Evolutionary conservation across 2,888 invertebrate genomes (phyloP), one percentile per base, ranked within the genome.

Genomic region (Meiosimyza platycephala): DNA sequence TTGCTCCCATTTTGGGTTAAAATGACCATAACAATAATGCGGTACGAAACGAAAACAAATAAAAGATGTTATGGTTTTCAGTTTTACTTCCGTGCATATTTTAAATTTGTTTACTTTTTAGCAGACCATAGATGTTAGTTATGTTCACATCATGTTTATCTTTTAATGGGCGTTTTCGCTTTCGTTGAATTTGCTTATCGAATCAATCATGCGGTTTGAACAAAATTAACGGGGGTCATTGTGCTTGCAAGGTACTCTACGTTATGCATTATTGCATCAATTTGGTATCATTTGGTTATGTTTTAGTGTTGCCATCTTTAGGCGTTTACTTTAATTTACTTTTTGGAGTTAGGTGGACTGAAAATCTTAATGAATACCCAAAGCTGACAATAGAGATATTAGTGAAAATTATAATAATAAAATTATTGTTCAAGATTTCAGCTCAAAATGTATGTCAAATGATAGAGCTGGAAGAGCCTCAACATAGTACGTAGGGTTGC

Each of bases 1-100:
- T 63, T 70, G 70, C 64, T 62, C 54, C 62, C 15, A 52, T 70
- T 54, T 63, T 50, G 48, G 70, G 63, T 18, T 22, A 6, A 47
- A 63, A 40, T 50, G 13, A 16, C 62, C 52, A 51, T n/a, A 69
- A 62, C 40, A 13, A 33, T n/a, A 62, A 40, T 11, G 13, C 16
- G n/a, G 4, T 3, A n/a, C 40, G 40, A 9, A 54, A 18, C 54
- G 54, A 54, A 54, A 54, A 16, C 54, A 54, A 66, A 33, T 47
- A 54, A 51, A 18, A n/a, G n/a, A 50, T 57, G 48, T 22, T 55
- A 18, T 62, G 5, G n/a, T 16, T 69, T 60, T 59, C 52, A n/a
- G 28, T 69, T 69, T 69, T n/a, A 22, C 50, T 55, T 57, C 40
- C 50, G 48, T 22, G 40, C 40, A 40, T 6, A 40, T 40, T 40